Conservation (phyloP, 1,140 invertebrate genomes). For the Drosophila pseudoobscura region DNA sequence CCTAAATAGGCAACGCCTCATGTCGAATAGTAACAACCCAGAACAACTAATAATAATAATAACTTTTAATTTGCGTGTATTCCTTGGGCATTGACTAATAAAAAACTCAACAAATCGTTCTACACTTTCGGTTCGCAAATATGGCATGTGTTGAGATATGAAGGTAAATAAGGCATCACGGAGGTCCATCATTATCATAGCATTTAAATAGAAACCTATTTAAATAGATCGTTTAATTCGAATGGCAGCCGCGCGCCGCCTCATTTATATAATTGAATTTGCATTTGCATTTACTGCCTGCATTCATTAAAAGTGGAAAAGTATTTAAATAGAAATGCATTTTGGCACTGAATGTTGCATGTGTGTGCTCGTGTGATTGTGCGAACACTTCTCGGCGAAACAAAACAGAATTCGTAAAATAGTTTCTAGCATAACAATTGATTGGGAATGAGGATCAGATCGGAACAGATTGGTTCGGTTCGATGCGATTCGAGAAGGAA, state of each 20-base stretch:
- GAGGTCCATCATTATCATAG: conserved; percentile 43
- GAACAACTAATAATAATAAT: background rate
- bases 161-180: conserved; percentile 37
- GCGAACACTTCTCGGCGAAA: conserved; percentile 25
- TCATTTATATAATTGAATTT: conserved; percentile 72
- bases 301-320: conserved; percentile 53
- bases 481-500: conserved; percentile 57
- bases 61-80: conserved; percentile 1
- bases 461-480: conserved; percentile 9
- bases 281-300: conserved; percentile 16
- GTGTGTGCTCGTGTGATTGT: conserved; percentile 26
- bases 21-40: too few relatives aligned
- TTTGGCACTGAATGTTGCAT: conserved; percentile 61
- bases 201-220: conserved; percentile 46
- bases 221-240: conserved; percentile 44
- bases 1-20: too few relatives aligned
- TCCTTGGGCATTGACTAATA: conserved; percentile 13
- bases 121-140: conserved; percentile 36
- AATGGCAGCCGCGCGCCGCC: conserved; percentile 18
- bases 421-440: conserved; percentile 60
- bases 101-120: conserved; percentile 41
- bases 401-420: conserved; percentile 65
- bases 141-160: conserved; percentile 45
- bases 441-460: conserved; percentile 48
- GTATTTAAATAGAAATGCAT: conserved; percentile 67